phyloP scores from a whole-genome alignment of 2,113 vertebrate genomes.

The Eudorcas thomsonii region DNA sequence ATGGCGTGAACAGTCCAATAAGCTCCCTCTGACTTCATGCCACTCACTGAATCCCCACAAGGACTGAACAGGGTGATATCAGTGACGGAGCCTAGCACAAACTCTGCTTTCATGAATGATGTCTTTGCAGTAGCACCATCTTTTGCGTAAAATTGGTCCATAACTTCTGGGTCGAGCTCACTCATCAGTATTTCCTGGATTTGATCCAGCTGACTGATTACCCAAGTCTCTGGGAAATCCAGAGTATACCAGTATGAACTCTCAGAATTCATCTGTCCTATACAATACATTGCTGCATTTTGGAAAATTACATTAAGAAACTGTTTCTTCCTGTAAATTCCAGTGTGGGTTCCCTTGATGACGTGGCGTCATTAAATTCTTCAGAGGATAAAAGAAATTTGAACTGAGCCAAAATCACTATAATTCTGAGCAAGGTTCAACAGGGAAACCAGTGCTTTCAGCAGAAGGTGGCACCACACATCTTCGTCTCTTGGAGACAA shows the following conservation, averaged over 20 bases:
- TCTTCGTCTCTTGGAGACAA: conserved; percentile 87
- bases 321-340: conserved; percentile 94
- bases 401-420: conserved; percentile 91
- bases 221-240: conserved; percentile 90
- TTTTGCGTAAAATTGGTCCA: not conserved
- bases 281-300: conserved; percentile 94
- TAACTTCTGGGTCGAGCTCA: not conserved
- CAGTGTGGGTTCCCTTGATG: conserved; percentile 94
- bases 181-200: conserved; percentile 83
- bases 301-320: conserved; percentile 93
- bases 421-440: conserved; percentile 92
- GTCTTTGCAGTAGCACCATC: not conserved
- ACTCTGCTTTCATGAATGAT: not conserved
- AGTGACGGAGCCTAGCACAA: conserved; percentile 91
- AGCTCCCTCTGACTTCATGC: conserved; percentile 94
- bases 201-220: conserved; percentile 75
- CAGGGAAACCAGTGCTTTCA: conserved; percentile 95
- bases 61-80: conserved; percentile 77
- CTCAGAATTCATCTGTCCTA: conserved; percentile 94
- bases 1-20: not conserved
- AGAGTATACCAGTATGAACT: conserved; percentile 94
- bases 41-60: conserved; percentile 95
- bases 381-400: conserved; percentile 96
- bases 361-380: conserved; percentile 94
- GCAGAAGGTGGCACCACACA: conserved; percentile 96